Evolutionary conservation across 2,113 vertebrate species (phyloP).

Genomic region (Peromyscus polionotus): DNA sequence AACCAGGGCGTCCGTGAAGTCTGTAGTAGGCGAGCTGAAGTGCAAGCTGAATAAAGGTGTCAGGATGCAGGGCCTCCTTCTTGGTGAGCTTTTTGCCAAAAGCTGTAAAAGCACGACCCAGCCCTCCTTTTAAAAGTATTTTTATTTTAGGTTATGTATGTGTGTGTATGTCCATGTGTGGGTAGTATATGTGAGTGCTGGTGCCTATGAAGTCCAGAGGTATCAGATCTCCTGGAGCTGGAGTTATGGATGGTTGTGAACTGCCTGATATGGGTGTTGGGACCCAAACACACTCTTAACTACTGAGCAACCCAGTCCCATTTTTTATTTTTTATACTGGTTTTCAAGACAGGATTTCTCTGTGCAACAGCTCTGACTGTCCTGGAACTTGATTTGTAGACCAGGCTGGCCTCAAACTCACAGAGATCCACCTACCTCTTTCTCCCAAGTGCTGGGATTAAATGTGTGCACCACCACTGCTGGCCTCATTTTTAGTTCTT

Average conservation of each 20-base stretch:
- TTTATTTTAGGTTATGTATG: not conserved
- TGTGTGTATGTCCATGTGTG: not conserved
- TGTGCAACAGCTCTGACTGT: not conserved
- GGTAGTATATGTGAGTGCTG: too few relatives aligned
- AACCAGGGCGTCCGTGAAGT: conserved; percentile 85
- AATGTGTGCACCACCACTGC: not conserved
- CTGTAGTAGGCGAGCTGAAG: conserved; percentile 95
- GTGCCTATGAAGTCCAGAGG: not conserved
- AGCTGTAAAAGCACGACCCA: conserved; percentile 89
- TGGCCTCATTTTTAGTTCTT: not conserved
- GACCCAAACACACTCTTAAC: not conserved
- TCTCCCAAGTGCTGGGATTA: not conserved
- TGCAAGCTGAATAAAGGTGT: conserved; percentile 96
- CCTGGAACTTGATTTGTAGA: not conserved
- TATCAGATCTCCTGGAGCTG: not conserved
- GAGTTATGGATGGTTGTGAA: not conserved
- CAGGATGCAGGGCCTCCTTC: conserved; percentile 93
- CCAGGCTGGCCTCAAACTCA: not conserved
- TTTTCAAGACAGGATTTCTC: not conserved
- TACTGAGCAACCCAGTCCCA: not conserved
- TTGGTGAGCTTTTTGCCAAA: conserved; percentile 95
- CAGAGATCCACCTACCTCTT: not conserved
- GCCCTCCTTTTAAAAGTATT: not conserved
- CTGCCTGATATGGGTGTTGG: not conserved
- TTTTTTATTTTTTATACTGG: not conserved